Evolutionary conservation across 1,140 invertebrate genomes (phyloP), one percentile per base, ranked within the genome.

Genomic region (Ectropis grisescens): DNA sequence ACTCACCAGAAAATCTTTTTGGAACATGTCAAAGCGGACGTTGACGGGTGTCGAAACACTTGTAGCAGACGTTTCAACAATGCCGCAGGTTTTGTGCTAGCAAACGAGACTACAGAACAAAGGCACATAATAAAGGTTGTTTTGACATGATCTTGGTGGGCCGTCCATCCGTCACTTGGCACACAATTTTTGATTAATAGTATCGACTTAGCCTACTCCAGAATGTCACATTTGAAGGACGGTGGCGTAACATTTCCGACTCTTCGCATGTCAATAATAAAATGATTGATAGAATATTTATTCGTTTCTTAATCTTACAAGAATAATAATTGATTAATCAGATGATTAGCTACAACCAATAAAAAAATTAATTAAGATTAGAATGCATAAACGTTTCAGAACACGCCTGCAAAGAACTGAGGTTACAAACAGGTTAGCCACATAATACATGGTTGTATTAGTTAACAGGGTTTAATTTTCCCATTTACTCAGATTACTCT

Each of bases 41-140:
- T 53, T 72, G 68, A 70, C 70, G 56, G 41, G 58, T 74, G 72
- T 75, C 55, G 66, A 65, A 72, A 72, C 59, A 61, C 55, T 62
- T 62, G 58, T 60, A 62, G 40, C 45, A 46, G 42, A 53, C 47
- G 34, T 38, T 38, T 46, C 41, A 62, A 72, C 64, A 79, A 79
- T 69, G 46, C 51, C 41, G 41, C 28, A 47, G 37, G 41, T 43
- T 55, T 71, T 69, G 56, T 69, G 41, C 47, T 34, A 29, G 33
- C 39, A 61, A 65, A 61, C 61, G 57, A 58, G 35, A 47, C 53
- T 44, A 55, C 59, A 69, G 67, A 72, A 76, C 68, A 74, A 69
- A 58, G 51, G 33, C 43, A 41, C 38, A 61, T 66, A 64, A 67
- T 65, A 44, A 60, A 68, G 49, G 51, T 36, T 42, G 37, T 68